A percentile compares a stretch with the other conserved stretches of the same genome.
Evolutionary conservation across 2,797 vertebrate genomes (phyloP).

Genomic region (Cyprinodon diabolis): DNA sequence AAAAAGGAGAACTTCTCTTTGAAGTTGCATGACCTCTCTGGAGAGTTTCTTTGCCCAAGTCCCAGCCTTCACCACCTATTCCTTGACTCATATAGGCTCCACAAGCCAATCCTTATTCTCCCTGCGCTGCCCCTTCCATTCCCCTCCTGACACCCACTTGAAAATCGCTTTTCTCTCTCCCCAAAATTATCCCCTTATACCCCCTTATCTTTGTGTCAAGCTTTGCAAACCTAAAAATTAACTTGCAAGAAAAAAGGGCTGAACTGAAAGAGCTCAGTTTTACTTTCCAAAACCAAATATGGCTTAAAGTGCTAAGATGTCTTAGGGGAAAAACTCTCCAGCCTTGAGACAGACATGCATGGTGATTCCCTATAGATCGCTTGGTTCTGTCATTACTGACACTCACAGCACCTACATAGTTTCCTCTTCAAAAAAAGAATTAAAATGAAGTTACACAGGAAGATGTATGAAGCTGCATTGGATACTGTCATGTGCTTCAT

Average conservation of each 20-base stretch:
- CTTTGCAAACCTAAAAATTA: constrained; percentile 72
- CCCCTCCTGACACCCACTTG: constrained; percentile 64
- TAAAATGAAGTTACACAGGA: constrained; percentile 23
- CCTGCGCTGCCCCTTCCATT: constrained; percentile 46
- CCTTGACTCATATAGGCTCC: constrained; percentile 45
- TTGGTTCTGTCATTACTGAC: constrained; percentile 67
- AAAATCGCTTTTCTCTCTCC: constrained; percentile 68
- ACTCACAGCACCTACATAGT: constrained; percentile 54
- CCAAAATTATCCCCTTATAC: constrained; percentile 69
- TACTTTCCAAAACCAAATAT: constrained; percentile 85
- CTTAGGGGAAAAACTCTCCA: constrained; percentile 80
- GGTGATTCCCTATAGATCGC: constrained; percentile 71
- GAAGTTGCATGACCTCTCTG: constrained; percentile 78
- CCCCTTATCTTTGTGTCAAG: constrained; percentile 77
- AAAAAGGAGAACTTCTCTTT: constrained; percentile 76
- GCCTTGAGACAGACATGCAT: constrained; percentile 73
- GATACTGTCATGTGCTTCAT: constrained; percentile 49
- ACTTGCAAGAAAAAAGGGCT: constrained; percentile 58
- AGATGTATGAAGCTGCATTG: constrained; percentile 46
- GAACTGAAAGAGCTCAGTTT: constrained; percentile 79
- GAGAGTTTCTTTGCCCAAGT: constrained; percentile 58
- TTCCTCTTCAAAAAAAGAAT: constrained; percentile 36
- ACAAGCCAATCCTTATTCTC: constrained; percentile 56
- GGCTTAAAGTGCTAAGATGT: constrained; percentile 81
- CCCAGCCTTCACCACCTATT: constrained; percentile 43